Evolutionary conservation across 2,113 vertebrate species (phyloP), one percentile per base, ranked within the genome.

Genomic region (Vulpes ferrilata): DNA sequence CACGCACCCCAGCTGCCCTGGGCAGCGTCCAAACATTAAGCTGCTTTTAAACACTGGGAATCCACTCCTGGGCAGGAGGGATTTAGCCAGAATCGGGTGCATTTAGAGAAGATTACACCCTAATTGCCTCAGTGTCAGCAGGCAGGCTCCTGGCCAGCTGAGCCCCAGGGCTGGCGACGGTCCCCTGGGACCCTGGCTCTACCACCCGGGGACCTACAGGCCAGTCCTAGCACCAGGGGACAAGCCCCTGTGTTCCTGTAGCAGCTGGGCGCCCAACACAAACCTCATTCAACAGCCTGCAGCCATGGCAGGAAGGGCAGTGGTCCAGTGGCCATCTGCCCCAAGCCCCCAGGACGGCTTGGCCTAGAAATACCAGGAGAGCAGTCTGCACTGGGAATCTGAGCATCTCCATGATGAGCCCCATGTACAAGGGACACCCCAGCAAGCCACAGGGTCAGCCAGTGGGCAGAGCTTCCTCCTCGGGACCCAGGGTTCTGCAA

Each of bases 61-160:
- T 99, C 99, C 98, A 98, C 99, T 98, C 98, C 98, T 83, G 95
- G 97, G 97, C 74, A 80, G 98, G 95, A 98, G 96, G 98, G 99
- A 99, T 99, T 98, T 98, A 98, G 93, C 93, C 98, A 99, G 98
- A 98, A 99, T 99, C 98, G 98, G 99, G 98, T 90, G 95, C 97
- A 99, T 99, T 99, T 99, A 99, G 97, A 98, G 98, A 98, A 99
- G 99, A 99, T 99, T 99, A 99, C 93, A 93, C 94, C 97, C 98
- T 98, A 98, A 99, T 98, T 99, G 97, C 93, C 87, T 78, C 55
- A 35, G 80, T 89, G 86, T 96, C 93, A 90, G 86, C 83, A 90
- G 82, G 96, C 51, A 92, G 87, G 92, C 95, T 98, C 82, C 86
- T 92, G 59, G 97, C 98, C 97, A 98, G 90, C 93, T 93, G 96